Evolutionary conservation across 2,113 vertebrate species (phyloP).

Genomic region (Psittacus erithacus): DNA sequence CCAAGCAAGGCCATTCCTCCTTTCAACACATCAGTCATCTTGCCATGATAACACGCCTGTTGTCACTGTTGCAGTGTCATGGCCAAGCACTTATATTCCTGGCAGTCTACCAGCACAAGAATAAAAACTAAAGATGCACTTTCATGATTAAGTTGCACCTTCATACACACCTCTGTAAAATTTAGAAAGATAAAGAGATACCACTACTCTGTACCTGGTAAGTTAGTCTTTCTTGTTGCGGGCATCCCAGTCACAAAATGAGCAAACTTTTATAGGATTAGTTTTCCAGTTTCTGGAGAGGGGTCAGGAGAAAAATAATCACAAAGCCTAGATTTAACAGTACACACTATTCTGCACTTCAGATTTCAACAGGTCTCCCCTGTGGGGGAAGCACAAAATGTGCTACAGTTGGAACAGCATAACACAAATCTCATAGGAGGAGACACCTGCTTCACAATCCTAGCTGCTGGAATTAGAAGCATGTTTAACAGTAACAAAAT

Average conservation of each 20-base stretch:
- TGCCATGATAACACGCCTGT: background rate
- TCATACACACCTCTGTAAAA: background rate
- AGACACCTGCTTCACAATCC: background rate
- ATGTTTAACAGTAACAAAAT: background rate
- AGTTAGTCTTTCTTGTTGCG: background rate
- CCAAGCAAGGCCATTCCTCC: background rate
- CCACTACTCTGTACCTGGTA: background rate
- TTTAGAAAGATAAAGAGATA: background rate
- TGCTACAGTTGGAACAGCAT: background rate
- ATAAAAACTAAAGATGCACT: background rate
- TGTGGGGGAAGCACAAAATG: accelerated
- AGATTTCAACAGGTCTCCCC: background rate
- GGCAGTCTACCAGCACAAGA: background rate
- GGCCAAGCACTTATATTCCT: background rate
- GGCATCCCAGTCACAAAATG: background rate
- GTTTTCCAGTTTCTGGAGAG: background rate
- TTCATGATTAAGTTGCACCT: background rate
- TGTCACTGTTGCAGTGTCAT: background rate
- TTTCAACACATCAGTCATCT: background rate
- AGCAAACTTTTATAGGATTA: background rate
- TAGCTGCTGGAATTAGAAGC: background rate
- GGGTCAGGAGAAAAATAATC: background rate
- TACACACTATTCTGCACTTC: background rate
- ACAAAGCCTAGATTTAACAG: background rate
- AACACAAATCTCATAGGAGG: background rate